A percentile compares a stretch with the other conserved stretches of the same genome.
phyloP scores from a whole-genome alignment of 2,113 vertebrate genomes.

The Columbina picui region DNA sequence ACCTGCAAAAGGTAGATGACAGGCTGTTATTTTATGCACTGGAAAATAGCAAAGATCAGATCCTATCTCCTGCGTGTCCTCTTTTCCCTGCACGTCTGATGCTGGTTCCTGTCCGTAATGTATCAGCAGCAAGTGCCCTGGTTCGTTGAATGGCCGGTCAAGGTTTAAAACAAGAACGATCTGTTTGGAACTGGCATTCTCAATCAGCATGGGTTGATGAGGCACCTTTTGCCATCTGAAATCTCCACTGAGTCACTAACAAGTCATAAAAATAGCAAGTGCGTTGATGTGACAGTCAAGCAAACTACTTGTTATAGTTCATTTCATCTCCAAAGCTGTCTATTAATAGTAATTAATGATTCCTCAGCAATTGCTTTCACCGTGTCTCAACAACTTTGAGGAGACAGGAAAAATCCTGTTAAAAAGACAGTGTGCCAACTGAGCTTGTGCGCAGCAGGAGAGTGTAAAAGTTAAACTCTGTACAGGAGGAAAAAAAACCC shows the following conservation, averaged over 20 bases:
- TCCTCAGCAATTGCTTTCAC: constrained; percentile 69
- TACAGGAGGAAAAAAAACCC: background rate
- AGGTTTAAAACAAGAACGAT: constrained; percentile 69
- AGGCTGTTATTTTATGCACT: constrained; percentile 81
- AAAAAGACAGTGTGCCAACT: background rate
- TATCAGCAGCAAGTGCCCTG: constrained; percentile 20
- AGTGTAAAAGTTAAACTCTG: constrained; percentile 15
- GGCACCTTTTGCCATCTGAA: constrained; percentile 53
- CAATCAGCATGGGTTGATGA: constrained; percentile 49
- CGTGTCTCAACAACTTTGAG: constrained; percentile 54
- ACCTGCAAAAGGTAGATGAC: constrained; percentile 77
- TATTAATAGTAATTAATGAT: constrained; percentile 79
- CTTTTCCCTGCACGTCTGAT: constrained; percentile 21
- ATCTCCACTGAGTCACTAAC: constrained; percentile 60
- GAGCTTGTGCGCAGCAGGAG: background rate
- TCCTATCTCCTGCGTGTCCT: constrained; percentile 33
- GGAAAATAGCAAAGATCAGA: constrained; percentile 74
- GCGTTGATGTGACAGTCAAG: constrained; percentile 71
- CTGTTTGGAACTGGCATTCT: constrained; percentile 65
- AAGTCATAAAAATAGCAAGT: constrained; percentile 70
- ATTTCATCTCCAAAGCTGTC: constrained; percentile 71
- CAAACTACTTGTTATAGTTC: constrained; percentile 70
- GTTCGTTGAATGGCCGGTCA: constrained; percentile 68
- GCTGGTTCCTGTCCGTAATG: constrained; percentile 32
- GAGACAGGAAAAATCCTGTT: constrained; percentile 57